Percentiles rank a stretch among this genome's conserved stretches.
Evolutionary conservation across 2,888 invertebrate genomes (phyloP).

Genomic region (Noctua comes): DNA sequence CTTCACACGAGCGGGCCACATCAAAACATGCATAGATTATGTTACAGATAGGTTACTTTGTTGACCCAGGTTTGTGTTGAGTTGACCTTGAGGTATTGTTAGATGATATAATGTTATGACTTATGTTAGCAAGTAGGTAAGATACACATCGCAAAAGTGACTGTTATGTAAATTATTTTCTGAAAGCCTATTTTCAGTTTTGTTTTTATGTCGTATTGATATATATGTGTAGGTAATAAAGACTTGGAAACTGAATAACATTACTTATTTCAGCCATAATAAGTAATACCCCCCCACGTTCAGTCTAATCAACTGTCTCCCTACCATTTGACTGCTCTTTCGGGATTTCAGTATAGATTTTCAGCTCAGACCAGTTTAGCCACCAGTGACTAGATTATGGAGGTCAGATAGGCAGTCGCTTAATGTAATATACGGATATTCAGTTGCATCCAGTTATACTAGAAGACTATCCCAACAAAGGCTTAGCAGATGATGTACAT

Average conservation of each 20-base stretch:
- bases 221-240: neutral
- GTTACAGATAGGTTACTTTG: slow-evolving; percentile 53
- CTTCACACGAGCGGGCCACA: slow-evolving; percentile 73
- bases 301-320: neutral
- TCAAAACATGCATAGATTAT: slow-evolving; percentile 81
- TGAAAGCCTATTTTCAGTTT: neutral
- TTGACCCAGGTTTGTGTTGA: neutral
- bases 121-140: neutral
- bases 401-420: neutral
- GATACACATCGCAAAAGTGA: neutral
- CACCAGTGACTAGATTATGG: neutral
- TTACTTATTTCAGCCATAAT: neutral
- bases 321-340: neutral
- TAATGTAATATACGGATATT: neutral
- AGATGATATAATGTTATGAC: neutral
- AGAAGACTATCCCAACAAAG: neutral
- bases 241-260: too few species aligned
- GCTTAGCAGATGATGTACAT: neutral
- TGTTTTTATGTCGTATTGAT: neutral
- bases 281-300: neutral
- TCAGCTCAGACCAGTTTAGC: neutral
- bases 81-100: slow-evolving; percentile 45
- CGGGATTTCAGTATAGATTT: neutral
- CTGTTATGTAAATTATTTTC: neutral
- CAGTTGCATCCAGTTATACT: neutral